Conservation (phyloP, 2,888 invertebrate genomes). For the Nomada lathburiana region DNA sequence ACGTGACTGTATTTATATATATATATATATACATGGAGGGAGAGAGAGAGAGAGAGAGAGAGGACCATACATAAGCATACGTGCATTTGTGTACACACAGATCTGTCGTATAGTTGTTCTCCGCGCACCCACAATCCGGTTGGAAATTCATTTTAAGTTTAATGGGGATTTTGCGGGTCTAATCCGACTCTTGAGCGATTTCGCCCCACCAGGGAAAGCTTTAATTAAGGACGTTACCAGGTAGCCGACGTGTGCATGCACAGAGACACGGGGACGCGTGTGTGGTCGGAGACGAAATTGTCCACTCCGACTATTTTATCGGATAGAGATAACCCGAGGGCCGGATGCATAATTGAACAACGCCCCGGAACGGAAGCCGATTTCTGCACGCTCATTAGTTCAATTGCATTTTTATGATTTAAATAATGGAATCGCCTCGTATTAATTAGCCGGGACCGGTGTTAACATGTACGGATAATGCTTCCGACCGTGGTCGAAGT, state of each 20-base stretch:
- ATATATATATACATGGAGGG: background rate
- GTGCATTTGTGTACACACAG: background rate
- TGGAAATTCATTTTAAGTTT: conserved; percentile 74
- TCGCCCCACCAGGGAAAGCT: conserved; percentile 61
- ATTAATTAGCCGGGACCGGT: conserved; percentile 30
- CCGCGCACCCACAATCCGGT: conserved; percentile 40
- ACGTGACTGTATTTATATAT: conserved; percentile 1
- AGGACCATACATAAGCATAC: background rate
- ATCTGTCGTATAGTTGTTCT: conserved; percentile 20
- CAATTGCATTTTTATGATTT: conserved; percentile 37
- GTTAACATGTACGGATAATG: conserved; percentile 16
- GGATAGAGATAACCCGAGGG: conserved; percentile 22
- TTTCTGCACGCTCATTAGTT: conserved; percentile 41
- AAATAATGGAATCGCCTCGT: conserved; percentile 30
- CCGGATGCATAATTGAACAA: conserved; percentile 47
- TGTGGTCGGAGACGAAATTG: conserved; percentile 39
- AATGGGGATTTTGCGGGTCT: conserved; percentile 67
- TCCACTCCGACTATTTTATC: conserved; percentile 44
- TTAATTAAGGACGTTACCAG: conserved; percentile 68
- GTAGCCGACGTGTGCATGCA: conserved; percentile 30
- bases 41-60: background rate
- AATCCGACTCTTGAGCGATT: conserved; percentile 72
- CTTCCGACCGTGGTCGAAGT: background rate
- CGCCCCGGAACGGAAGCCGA: conserved; percentile 27
- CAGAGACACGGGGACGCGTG: background rate